Evolutionary conservation across 2,113 vertebrate genomes (phyloP).

Genomic region (Dendrocopos noguchii): DNA sequence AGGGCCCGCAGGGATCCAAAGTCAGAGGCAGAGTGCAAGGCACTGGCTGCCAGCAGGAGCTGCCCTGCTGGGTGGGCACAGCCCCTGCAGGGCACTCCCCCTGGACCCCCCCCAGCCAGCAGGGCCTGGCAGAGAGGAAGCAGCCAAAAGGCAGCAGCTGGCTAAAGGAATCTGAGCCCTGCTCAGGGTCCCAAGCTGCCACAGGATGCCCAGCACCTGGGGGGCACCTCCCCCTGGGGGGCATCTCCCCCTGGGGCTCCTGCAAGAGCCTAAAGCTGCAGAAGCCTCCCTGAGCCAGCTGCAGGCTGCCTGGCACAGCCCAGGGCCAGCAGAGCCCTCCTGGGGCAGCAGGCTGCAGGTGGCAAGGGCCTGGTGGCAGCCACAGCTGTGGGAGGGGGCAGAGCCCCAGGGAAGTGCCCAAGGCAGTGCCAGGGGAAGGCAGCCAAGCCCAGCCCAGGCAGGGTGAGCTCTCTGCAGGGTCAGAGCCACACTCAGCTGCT

Average conservation of each 20-base stretch:
- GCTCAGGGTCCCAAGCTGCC: background rate
- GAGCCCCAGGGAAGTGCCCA: background rate
- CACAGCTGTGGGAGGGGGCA: background rate
- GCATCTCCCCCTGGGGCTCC: fast-evolving
- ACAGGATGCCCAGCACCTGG: background rate
- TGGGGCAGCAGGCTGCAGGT: background rate
- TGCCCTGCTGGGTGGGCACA: background rate
- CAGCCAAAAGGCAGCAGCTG: background rate
- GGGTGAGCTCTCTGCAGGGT: background rate
- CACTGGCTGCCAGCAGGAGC: fast-evolving
- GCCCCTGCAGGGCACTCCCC: background rate
- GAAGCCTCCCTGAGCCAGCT: background rate
- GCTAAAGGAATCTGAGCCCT: background rate
- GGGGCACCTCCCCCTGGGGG: fast-evolving
- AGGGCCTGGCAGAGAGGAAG: background rate
- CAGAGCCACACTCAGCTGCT: background rate
- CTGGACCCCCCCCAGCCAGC: background rate
- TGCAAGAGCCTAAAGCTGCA: background rate
- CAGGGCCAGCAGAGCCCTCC: fast-evolving
- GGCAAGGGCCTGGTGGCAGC: background rate
- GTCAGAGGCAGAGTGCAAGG: background rate
- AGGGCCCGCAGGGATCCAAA: too few relatives aligned
- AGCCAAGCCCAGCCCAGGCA: background rate
- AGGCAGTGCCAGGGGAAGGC: background rate
- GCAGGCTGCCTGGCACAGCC: fast-evolving